phyloP scores from a whole-genome alignment of 1,140 invertebrate genomes.

The Metaphire vulgaris region DNA sequence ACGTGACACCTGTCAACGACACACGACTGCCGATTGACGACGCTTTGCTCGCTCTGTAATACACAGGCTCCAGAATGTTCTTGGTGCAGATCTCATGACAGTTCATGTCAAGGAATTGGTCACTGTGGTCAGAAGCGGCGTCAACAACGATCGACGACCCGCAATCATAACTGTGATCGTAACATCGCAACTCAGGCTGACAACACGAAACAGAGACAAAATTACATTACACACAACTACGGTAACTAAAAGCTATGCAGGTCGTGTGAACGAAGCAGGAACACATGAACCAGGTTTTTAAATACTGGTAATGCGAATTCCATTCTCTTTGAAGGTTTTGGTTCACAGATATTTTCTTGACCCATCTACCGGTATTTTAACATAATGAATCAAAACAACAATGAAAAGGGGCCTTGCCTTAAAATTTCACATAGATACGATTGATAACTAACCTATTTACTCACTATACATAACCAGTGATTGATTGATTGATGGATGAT shows the following conservation, averaged over 20 bases:
- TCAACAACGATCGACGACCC: slow-evolving; percentile 40
- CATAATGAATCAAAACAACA: too few relatives aligned
- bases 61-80: slow-evolving; percentile 39
- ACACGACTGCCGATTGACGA: not conserved
- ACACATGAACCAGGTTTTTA: too few relatives aligned
- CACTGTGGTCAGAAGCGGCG: slow-evolving; percentile 52
- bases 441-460: too few relatives aligned
- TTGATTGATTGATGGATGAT: too few relatives aligned
- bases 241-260: too few relatives aligned
- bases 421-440: too few relatives aligned
- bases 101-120: slow-evolving; percentile 56
- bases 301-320: not conserved
- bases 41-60: slow-evolving; percentile 37
- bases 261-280: too few relatives aligned
- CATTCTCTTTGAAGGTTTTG: not conserved
- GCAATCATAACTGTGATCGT: slow-evolving; percentile 29
- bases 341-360: not conserved
- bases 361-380: too few relatives aligned
- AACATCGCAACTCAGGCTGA: slow-evolving; percentile 6
- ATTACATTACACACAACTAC: too few relatives aligned
- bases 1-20: not conserved
- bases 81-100: slow-evolving; percentile 57
- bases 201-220: too few relatives aligned
- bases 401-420: too few relatives aligned
- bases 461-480: too few relatives aligned